A percentile compares a stretch with the other conserved stretches of the same genome.
Conservation (phyloP, 1,140 invertebrate species). For the Habropoda laboriosa region DNA sequence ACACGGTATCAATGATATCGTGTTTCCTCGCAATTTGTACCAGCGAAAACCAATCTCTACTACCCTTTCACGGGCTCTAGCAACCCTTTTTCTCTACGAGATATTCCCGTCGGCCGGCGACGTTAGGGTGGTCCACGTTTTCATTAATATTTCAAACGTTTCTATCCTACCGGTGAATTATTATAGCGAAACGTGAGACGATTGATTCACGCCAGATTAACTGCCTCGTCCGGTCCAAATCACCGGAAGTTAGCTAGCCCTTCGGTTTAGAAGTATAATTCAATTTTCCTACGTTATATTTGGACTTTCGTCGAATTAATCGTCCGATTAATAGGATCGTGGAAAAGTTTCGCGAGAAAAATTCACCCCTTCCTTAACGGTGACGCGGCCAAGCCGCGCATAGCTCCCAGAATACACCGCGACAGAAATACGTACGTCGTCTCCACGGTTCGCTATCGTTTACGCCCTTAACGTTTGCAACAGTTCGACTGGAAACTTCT, state of each 20-base stretch:
- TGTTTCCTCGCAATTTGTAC: conserved; percentile 57
- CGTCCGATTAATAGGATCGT: too few species aligned
- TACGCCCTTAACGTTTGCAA: conserved; percentile 53
- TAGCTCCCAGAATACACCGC: conserved; percentile 68
- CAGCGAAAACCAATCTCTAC: neutral
- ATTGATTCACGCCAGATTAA: neutral
- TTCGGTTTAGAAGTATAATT: too few species aligned
- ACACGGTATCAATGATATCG: conserved; percentile 66
- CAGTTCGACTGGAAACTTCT: conserved; percentile 13
- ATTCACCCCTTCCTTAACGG: conserved; percentile 43
- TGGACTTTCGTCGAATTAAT: too few species aligned
- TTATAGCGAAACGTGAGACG: neutral
- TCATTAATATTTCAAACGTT: neutral
- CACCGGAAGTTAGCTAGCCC: neutral
- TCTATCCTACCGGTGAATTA: neutral
- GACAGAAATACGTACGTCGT: conserved; percentile 65
- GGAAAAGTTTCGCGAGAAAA: conserved; percentile 55
- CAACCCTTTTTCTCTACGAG: neutral
- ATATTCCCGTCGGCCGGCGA: too few species aligned
- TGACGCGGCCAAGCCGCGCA: conserved; percentile 44
- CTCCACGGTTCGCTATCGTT: conserved; percentile 51
- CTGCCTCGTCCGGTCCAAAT: neutral
- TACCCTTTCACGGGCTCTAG: neutral
- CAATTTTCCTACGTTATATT: too few species aligned
- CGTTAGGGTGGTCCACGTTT: neutral